These are phyloP conservation scores for Pangasius macronema DNA, from an alignment of 2,797 vertebrate species.

Conservation along the genomic window DNA sequence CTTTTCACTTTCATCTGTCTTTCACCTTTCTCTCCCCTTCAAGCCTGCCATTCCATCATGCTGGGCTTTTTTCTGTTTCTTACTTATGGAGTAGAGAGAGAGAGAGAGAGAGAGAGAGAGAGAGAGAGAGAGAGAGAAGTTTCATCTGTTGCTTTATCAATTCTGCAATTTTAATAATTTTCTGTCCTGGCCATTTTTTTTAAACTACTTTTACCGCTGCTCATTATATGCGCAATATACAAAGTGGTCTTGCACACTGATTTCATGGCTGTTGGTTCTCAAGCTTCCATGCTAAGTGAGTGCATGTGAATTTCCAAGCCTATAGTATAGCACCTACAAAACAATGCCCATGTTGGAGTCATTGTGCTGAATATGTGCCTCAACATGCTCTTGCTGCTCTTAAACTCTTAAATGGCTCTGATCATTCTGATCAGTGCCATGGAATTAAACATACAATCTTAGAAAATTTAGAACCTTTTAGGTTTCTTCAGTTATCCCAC, in stretches of 20 bases:
- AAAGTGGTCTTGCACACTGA: slow-evolving; percentile 51
- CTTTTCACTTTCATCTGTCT: slow-evolving; percentile 88
- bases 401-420: not conserved
- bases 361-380: not conserved
- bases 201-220: slow-evolving; percentile 25
- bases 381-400: not conserved
- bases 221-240: slow-evolving; percentile 66
- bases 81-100: slow-evolving; percentile 75
- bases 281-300: not conserved
- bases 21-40: slow-evolving; percentile 87
- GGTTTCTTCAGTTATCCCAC: not conserved
- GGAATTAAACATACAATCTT: not conserved
- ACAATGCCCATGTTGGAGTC: not conserved
- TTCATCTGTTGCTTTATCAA: slow-evolving; percentile 79
- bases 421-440: not conserved
- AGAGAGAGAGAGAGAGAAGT: slow-evolving; percentile 71
- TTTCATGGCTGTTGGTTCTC: slow-evolving; percentile 24
- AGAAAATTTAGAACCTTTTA: not conserved
- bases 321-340: not conserved
- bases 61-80: slow-evolving; percentile 70
- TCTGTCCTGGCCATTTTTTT: slow-evolving; percentile 67
- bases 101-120: slow-evolving; percentile 75
- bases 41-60: slow-evolving; percentile 85
- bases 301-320: not conserved
- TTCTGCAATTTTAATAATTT: slow-evolving; percentile 82